Evolutionary conservation across 2,113 vertebrate species (phyloP), one percentile per base, ranked within the genome.

Genomic region (Pyxicephalus adspersus): DNA sequence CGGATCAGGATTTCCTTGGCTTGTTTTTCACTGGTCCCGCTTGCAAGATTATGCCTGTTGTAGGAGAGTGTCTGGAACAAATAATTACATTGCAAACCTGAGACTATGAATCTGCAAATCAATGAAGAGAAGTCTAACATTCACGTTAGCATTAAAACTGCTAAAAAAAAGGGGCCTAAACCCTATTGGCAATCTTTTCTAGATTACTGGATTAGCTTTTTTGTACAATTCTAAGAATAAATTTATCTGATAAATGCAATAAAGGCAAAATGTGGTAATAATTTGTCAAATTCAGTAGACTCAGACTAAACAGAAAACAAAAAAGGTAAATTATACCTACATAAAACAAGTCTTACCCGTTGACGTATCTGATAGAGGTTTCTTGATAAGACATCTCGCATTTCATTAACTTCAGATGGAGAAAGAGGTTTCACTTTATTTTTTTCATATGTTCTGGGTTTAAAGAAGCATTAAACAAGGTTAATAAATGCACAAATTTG

Each of bases 291-390:
- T 38, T 38, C 34, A 5, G 34, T 38, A 9, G 34, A 38, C 34
- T 38, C 5, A 6, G 38, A 45, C 38, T 45, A 45, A 13, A 45
- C 38, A 45, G 11, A 25, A 38, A 54, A 26, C 20, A 7, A n/a
- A 51, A 68, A 26, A 0, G 11, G 4, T 6, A n/a, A 57, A 18
- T 8, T 2, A 64, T 11, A 66, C 52, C 20, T 19, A 18, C 16
- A 34, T 45, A 19, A 15, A 67, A 28, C 4, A 28, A 45, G 84
- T 74, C 95, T 95, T 87, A 99, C 97, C 90, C 94, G 87, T 79
- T 98, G 94, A 25, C 97, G 93, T 87, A 97, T 99, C 86, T 95
- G 95, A 87, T 99, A 99, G 90, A 99, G 96, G 90, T 98, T 99
- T 89, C 97, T 96, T 66, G 96, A 95, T 86, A 99, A 77, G 84